These are phyloP conservation scores for Drosophila ustulata DNA, from an alignment of 2,888 invertebrate genomes.

Conservation along the genomic window DNA sequence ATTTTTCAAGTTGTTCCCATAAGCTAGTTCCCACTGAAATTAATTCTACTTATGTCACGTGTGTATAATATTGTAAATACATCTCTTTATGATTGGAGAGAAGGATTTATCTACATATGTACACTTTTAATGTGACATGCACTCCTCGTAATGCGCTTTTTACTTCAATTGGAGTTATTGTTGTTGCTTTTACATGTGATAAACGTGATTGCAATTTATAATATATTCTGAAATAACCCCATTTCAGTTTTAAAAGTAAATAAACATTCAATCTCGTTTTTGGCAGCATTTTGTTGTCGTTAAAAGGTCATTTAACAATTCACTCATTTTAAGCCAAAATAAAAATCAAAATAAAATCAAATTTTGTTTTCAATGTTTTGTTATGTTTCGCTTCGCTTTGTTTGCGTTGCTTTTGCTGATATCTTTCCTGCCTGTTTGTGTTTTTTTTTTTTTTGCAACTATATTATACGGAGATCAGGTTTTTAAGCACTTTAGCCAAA, in stretches of 20 bases:
- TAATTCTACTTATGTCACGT: slow-evolving; percentile 17
- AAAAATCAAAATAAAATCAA: neutral
- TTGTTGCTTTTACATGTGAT: slow-evolving; percentile 14
- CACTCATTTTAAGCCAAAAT: slow-evolving; percentile 9
- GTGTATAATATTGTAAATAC: slow-evolving; percentile 32
- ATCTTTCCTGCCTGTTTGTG: slow-evolving; percentile 5
- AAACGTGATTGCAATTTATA: slow-evolving; percentile 55
- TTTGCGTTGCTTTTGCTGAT: slow-evolving; percentile 14
- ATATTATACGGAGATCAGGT: slow-evolving; percentile 26
- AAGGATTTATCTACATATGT: neutral
- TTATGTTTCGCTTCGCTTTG: slow-evolving; percentile 11
- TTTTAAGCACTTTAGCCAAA: slow-evolving; percentile 7
- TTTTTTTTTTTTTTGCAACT: slow-evolving; percentile 9
- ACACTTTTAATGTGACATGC: neutral
- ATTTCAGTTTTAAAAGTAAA: slow-evolving; percentile 25
- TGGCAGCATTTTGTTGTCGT: slow-evolving; percentile 16
- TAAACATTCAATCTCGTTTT: slow-evolving; percentile 14
- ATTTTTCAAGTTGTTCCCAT: slow-evolving; percentile 11
- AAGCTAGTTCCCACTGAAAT: slow-evolving; percentile 15
- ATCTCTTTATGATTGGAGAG: neutral
- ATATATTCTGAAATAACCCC: slow-evolving; percentile 31
- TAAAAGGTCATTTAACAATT: slow-evolving; percentile 30
- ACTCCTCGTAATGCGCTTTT: slow-evolving; percentile 7
- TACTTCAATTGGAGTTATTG: slow-evolving; percentile 21
- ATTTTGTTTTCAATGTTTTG: slow-evolving; percentile 10